Evolutionary conservation across 2,888 invertebrate species (phyloP), one percentile per base, ranked within the genome.

Genomic region (Chouioia cunea): DNA sequence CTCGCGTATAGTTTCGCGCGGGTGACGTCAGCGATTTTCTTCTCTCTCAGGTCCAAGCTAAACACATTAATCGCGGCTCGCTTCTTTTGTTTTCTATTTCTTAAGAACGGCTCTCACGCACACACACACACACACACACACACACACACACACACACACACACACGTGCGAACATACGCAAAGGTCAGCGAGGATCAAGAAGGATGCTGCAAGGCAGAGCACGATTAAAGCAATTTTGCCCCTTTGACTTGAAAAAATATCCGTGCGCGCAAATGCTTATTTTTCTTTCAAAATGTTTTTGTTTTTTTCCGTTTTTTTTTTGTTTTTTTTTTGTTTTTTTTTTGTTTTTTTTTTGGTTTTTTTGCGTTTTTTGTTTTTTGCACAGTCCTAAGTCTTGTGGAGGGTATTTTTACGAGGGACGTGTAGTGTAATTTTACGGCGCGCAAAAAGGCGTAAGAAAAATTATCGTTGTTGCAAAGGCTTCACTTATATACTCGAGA

Each of bases 121-220:
- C 58, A 15, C 50, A 16, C 1, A n/a, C 48, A 8, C 10, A 1
- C 12, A 47, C 65, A 53, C 22, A n/a, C n/a, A n/a, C n/a, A n/a
- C n/a, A 56, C 68, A 72, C n/a, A n/a, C n/a, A n/a, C n/a, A n/a
- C n/a, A n/a, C n/a, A n/a, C n/a, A 27, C 58, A 15, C 50, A 16
- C 1, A n/a, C 48, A 8, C 10, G 4, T 8, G 50, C 65, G 57
- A 22, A n/a, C n/a, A n/a, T n/a, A n/a, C n/a, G 52, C 68, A 72
- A 72, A 72, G 71, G 68, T 72, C 71, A 68, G 68, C 36, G 36
- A 64, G 71, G 71, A 72, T 72, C 68, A 72, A 72, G n/a, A n/a
- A n/a, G 71, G 71, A 48, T 68, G 59, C 48, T 22, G 48, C 52
- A 10, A 44, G n/a, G 44, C 23, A 46, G 18, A 36, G 36, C 36